Base-by-base conservation (phyloP, 2,888 invertebrate species). In the Amphipoea oculea region DNA sequence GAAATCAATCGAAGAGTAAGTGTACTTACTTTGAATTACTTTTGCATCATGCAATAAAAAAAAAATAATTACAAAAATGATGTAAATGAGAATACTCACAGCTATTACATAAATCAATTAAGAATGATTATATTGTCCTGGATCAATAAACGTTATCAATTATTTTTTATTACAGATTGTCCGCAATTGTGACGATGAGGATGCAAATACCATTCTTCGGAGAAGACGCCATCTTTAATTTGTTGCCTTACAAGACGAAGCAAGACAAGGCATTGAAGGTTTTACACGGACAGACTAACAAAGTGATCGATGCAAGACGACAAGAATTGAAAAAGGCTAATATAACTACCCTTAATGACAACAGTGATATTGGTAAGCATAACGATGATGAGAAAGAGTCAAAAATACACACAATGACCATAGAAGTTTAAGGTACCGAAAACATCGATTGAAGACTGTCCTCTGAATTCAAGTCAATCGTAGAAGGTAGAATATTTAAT, bases 1-100 rank as follows among this genome's bases (percentile, higher is more conserved):
- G 0, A 95, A 97, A 89, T 98, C 98, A n/a, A 98, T 99, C 54
- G 98, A 98, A 94, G 97, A 97, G 98, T 98, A 96, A 97, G 97
- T 97, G 6, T 45, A 54, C 11, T 2, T 42, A n/a, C 20, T 36
- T 29, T 29, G 14, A n/a, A 40, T 57, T 1, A 40, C 11, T 40
- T 42, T 29, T 42, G 17, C 23, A 73, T 17, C 23, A 54, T n/a
- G 1, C 2, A 48, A 60, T 17, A 68, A 14, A 29, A 45, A 88
- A 40, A 76, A 57, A 40, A 40, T 23, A 11, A n/a, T 20, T 11
- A 42, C 4, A n/a, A 40, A 54, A 54, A 14, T 14, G 2, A 48
- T 12, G 48, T 51, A 12, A 51, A 69, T 12, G 20, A 29, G 29
- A 69, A 48, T 23, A 77, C 9, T 75, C 17, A 71, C 62, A 48